These are phyloP conservation scores for Ichneumoninae sp. DNA, from an alignment of 2,888 invertebrate genomes.

Conservation along the genomic window DNA sequence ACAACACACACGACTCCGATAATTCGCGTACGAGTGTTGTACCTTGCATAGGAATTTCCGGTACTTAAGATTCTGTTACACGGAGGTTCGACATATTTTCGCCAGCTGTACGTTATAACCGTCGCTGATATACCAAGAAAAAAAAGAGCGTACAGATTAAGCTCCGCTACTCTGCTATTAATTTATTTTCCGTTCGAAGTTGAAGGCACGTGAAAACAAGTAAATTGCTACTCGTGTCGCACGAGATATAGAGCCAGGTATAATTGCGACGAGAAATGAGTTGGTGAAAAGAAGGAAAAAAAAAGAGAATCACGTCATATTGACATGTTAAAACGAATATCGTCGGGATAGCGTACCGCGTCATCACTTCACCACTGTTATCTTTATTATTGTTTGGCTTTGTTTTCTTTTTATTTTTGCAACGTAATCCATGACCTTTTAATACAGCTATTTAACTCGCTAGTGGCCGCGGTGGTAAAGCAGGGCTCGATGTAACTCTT, in stretches of 20 bases:
- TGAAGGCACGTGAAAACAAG: slow-evolving; percentile 53
- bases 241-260: slow-evolving; percentile 21
- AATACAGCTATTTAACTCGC: slow-evolving; percentile 27
- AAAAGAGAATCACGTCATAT: slow-evolving; percentile 15
- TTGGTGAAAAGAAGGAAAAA: slow-evolving; percentile 14
- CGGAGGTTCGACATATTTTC: slow-evolving; percentile 10
- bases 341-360: slow-evolving; percentile 8
- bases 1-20: slow-evolving; percentile 43
- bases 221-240: slow-evolving; percentile 62
- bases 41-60: slow-evolving; percentile 19
- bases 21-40: slow-evolving; percentile 33
- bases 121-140: slow-evolving; percentile 6
- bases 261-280: slow-evolving; percentile 40
- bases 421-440: slow-evolving; percentile 43
- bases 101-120: slow-evolving; percentile 26
- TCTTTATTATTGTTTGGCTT: not conserved
- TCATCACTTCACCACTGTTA: not conserved
- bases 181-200: slow-evolving; percentile 55
- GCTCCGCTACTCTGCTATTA: slow-evolving; percentile 46
- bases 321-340: slow-evolving; percentile 22
- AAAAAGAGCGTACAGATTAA: slow-evolving; percentile 15
- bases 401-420: slow-evolving; percentile 13
- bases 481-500: not conserved
- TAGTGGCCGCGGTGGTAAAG: not conserved
- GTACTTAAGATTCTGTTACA: slow-evolving; percentile 38